These are phyloP conservation scores for Sialia sialis DNA, from an alignment of 2,113 vertebrate species.

Conservation along the genomic window DNA sequence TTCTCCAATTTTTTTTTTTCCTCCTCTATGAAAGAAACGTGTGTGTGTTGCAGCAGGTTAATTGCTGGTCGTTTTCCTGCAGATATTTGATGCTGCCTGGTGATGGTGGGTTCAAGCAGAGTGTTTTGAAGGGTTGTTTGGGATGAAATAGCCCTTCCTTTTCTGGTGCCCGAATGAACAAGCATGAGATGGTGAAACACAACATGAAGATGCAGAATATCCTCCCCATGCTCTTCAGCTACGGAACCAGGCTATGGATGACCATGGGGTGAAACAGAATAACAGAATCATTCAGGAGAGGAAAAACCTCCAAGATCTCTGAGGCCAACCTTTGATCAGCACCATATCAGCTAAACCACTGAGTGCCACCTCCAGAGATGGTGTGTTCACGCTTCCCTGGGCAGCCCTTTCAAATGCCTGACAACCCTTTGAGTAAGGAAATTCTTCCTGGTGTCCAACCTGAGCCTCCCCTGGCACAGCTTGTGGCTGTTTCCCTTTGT, in stretches of 20 bases:
- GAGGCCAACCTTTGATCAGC: not conserved
- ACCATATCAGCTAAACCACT: not conserved
- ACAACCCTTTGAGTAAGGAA: not conserved
- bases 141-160: not conserved
- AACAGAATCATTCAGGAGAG: not conserved
- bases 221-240: not conserved
- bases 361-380: not conserved
- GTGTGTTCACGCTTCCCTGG: not conserved
- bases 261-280: not conserved
- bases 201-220: not conserved
- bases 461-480: rapidly evolving
- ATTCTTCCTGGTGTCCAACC: not conserved
- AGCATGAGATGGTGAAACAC: not conserved
- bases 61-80: not conserved
- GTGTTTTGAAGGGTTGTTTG: not conserved
- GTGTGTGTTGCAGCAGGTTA: not conserved
- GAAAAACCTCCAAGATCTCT: not conserved
- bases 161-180: not conserved
- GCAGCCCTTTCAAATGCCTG: not conserved
- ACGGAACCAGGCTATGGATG: not conserved
- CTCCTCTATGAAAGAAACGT: not conserved
- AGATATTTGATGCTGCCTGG: not conserved
- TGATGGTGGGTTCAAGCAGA: not conserved
- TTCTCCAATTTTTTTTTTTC: not conserved
- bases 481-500: rapidly evolving